Conservation (phyloP, 1,140 invertebrate genomes). For the Listronotus bonariensis region DNA sequence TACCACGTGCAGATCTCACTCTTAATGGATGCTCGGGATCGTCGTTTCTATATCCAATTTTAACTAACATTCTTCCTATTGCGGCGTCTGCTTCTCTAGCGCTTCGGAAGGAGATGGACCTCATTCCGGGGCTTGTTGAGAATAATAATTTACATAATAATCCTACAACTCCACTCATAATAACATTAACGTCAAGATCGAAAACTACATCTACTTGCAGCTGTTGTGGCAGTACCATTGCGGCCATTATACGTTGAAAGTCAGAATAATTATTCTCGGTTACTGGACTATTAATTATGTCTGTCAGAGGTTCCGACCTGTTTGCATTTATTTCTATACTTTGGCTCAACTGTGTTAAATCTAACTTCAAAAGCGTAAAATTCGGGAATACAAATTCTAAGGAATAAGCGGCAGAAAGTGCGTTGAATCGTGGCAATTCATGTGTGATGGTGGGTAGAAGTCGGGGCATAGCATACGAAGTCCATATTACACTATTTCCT, state of each 20-base stretch:
- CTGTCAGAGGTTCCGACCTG: background rate
- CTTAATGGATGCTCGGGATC: background rate
- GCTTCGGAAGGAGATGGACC: too few relatives aligned
- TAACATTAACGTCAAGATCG: background rate
- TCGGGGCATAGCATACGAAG: background rate
- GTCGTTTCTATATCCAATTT: background rate
- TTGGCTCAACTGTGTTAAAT: background rate
- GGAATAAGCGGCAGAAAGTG: background rate
- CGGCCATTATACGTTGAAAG: background rate
- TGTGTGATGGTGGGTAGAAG: background rate
- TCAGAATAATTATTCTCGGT: slow-evolving; percentile 6
- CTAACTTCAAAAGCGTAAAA: background rate
- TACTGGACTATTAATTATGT: background rate
- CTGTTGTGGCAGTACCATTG: slow-evolving; percentile 3
- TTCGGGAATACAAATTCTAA: slow-evolving; percentile 4
- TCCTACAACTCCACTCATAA: background rate
- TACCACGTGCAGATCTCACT: too few relatives aligned
- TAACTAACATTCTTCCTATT: slow-evolving; percentile 3
- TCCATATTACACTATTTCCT: background rate
- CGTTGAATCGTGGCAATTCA: background rate
- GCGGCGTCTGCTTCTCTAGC: background rate
- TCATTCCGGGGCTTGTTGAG: background rate
- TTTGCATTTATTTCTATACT: slow-evolving; percentile 1
- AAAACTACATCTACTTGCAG: background rate
- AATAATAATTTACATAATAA: background rate